Percentiles rank a stretch among this genome's conserved stretches.
Conservation (phyloP, 2,888 invertebrate genomes). For the Tetramorium bicarinatum region DNA sequence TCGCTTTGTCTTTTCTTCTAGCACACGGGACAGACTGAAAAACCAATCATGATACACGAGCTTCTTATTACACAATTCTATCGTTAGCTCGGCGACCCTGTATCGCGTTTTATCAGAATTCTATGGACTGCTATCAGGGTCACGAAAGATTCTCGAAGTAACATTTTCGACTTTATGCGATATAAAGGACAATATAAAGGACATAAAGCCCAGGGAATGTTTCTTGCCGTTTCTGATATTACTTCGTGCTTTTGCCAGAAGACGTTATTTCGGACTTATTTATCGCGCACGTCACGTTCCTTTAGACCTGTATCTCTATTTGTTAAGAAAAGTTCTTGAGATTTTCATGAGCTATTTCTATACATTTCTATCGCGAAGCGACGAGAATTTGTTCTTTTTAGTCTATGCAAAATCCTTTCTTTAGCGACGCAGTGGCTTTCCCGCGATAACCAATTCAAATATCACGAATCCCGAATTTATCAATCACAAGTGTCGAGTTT, state of each 20-base stretch:
- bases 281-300: not conserved
- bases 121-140: not conserved
- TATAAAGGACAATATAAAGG: conserved; percentile 10
- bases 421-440: not conserved
- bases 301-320: not conserved
- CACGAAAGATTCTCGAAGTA: conserved; percentile 6
- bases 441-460: conserved; percentile 10
- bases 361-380: not conserved
- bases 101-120: conserved; percentile 37
- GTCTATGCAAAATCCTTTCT: not conserved
- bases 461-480: conserved; percentile 19
- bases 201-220: conserved; percentile 11
- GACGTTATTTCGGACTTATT: conserved; percentile 7
- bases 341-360: not conserved
- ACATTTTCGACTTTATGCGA: conserved; percentile 22
- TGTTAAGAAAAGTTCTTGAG: not conserved
- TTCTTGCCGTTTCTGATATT: not conserved
- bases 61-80: conserved; percentile 43
- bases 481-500: conserved; percentile 18
- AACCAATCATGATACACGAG: conserved; percentile 16
- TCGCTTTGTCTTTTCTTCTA: conserved; percentile 55
- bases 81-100: conserved; percentile 23
- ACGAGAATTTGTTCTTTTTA: not conserved
- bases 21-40: conserved; percentile 23
- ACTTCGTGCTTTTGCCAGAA: not conserved